Evolutionary conservation across 2,797 vertebrate species (phyloP).

Genomic region (Odontamblyopus lacepedii): DNA sequence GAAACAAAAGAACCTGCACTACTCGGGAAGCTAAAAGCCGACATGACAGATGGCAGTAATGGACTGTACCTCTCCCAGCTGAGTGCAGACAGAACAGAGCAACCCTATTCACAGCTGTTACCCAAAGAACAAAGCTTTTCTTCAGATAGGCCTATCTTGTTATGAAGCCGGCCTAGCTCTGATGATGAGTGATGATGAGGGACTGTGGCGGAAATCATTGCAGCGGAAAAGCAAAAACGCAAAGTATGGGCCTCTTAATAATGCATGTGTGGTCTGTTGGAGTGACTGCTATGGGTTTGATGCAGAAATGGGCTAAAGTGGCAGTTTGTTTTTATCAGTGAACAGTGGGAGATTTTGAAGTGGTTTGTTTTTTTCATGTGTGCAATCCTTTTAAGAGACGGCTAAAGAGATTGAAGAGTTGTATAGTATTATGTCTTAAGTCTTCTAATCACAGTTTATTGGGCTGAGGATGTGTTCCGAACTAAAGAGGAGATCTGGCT

Average conservation of each 20-base stretch:
- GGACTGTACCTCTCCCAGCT: neutral
- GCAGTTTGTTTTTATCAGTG: too few species aligned
- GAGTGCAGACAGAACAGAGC: neutral
- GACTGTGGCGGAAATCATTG: neutral
- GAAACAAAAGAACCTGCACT: neutral
- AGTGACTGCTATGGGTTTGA: neutral
- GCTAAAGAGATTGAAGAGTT: too few species aligned
- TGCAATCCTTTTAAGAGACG: too few species aligned
- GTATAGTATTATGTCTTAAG: too few species aligned
- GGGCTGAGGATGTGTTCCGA: too few species aligned
- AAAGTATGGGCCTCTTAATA: neutral
- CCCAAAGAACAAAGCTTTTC: slow-evolving; percentile 4
- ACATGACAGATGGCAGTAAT: neutral
- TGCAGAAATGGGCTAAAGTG: too few species aligned
- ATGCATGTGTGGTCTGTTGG: neutral
- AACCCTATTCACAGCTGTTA: neutral
- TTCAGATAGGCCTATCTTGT: neutral
- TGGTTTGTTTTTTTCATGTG: too few species aligned
- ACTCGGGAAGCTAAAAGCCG: neutral
- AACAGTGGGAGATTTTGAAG: too few species aligned
- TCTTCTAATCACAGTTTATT: too few species aligned
- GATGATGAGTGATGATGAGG: neutral
- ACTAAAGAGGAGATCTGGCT: too few species aligned
- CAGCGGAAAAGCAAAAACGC: neutral
- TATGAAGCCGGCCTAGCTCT: neutral